phyloP scores from a whole-genome alignment of 2,888 invertebrate genomes.

The Julus scanicus region DNA sequence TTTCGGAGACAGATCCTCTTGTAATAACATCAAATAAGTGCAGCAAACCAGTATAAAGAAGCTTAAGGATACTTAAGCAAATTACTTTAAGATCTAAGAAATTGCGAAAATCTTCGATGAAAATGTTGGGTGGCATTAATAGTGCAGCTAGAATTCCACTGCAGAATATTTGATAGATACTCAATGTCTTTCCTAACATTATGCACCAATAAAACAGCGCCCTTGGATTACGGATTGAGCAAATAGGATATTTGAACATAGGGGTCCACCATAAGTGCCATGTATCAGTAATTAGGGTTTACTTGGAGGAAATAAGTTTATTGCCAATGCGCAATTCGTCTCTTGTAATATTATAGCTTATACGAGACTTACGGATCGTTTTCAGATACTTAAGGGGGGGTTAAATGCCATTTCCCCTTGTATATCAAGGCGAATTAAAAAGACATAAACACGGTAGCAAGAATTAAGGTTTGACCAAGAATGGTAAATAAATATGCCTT shows the following conservation, averaged over 20 bases:
- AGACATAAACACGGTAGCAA: not conserved
- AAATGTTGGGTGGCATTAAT: not conserved
- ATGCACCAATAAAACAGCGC: constrained; percentile 8
- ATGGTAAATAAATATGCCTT: not conserved
- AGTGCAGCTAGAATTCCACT: not conserved
- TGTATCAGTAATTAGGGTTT: not conserved
- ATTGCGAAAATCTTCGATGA: not conserved
- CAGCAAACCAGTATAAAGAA: too few relatives aligned
- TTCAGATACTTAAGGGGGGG: not conserved
- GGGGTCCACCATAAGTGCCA: constrained; percentile 16
- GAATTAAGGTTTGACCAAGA: not conserved
- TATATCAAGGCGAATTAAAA: not conserved
- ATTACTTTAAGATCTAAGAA: not conserved
- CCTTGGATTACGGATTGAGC: not conserved
- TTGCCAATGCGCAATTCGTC: not conserved
- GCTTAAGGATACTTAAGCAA: too few relatives aligned
- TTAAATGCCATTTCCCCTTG: constrained; percentile 11
- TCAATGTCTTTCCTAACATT: not conserved
- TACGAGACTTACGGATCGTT: not conserved
- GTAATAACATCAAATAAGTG: too few relatives aligned
- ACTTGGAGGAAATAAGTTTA: not conserved
- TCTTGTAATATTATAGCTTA: not conserved
- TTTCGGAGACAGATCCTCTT: too few relatives aligned
- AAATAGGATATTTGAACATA: not conserved
- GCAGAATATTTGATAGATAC: constrained; percentile 5